phyloP scores from a whole-genome alignment of 2,888 invertebrate genomes.

The Lasioglossum leucozonium region DNA sequence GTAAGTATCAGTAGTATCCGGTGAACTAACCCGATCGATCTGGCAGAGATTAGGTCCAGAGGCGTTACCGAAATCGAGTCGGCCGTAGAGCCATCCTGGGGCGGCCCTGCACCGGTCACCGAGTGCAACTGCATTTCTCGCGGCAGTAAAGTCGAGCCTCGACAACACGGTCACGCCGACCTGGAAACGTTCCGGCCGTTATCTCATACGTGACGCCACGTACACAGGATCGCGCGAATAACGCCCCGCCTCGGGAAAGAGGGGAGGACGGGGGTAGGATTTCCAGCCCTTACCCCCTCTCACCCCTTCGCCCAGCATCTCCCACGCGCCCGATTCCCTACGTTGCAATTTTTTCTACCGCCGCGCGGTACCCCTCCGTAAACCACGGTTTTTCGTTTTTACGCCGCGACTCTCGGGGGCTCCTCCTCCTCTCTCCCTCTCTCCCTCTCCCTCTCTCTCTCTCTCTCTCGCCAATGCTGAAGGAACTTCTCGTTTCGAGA shows the following conservation, averaged over 20 bases:
- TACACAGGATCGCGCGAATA: conserved; percentile 16
- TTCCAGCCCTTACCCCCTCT: not conserved
- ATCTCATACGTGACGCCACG: conserved; percentile 37
- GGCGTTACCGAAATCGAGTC: conserved; percentile 83
- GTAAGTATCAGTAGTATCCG: conserved; percentile 51
- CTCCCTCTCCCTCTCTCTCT: not conserved
- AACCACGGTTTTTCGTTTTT: conserved; percentile 55
- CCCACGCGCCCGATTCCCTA: not conserved
- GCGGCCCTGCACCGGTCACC: conserved; percentile 81
- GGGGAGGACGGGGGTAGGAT: not conserved
- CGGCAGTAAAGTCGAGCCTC: conserved; percentile 86
- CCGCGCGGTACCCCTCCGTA: conserved; percentile 19
- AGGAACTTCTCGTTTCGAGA: not conserved
- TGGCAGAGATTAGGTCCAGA: conserved; percentile 77
- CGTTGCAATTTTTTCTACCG: conserved; percentile 35
- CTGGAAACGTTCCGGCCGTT: conserved; percentile 76
- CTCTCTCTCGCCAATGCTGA: not conserved
- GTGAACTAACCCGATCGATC: conserved; percentile 67
- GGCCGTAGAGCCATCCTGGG: conserved; percentile 79
- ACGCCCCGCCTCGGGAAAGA: not conserved
- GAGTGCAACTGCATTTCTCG: conserved; percentile 86
- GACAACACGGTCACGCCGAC: conserved; percentile 85
- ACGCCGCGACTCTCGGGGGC: conserved; percentile 33
- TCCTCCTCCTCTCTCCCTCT: not conserved
- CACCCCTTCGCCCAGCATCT: not conserved